Evolutionary conservation across 2,113 vertebrate species (phyloP), one percentile per base, ranked within the genome.

Genomic region (Lagopus muta): DNA sequence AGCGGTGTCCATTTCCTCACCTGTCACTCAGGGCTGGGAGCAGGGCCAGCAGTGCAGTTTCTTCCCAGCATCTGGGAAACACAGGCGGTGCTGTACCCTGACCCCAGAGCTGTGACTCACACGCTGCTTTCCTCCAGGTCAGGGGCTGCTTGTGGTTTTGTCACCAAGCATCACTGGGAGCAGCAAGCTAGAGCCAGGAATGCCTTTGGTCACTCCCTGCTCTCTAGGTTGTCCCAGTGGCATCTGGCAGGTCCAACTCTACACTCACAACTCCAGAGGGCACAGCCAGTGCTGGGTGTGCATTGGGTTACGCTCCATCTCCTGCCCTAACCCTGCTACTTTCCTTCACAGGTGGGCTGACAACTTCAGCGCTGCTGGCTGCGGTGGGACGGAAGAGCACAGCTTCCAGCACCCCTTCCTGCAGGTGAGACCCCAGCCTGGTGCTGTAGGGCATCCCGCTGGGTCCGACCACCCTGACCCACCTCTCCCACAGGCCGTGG

Each of bases 341-440:
- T 43, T 20, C 28, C 17, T 96, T 57, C 77, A 27, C 89, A 99
- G 99, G 95, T 99, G 99, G 99, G 99, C 99, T 1, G 99, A 99
- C 89, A 97, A 97, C 87, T 99, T 99, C 93, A 65, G 48, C 2
- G 98, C 98, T 0, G 85, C 76, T 2, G 98, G 98, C 58, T 99
- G 99, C 45, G 16, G 92, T 2, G 97, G 91, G 6, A 94, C 67
- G 4, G n/a, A 90, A 7, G 81, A 97, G 16, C 99, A 98, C 73
- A 3, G 8, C 7, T 99, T 99, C 93, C 93, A 98, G 58, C 99
- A 99, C 82, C 99, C 86, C 50, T 89, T 93, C 86, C 76, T 89
- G 50, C 99, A 99, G 99, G 99, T 99, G 98, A 86, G 42, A 52
- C 42, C 74, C 36, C 11, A 0, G 0, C 57, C 30, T 7, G 0